Evolutionary conservation across 92 coral and sea anemone genomes (phyloP).

Genomic region (Epizoanthus rinbou): DNA sequence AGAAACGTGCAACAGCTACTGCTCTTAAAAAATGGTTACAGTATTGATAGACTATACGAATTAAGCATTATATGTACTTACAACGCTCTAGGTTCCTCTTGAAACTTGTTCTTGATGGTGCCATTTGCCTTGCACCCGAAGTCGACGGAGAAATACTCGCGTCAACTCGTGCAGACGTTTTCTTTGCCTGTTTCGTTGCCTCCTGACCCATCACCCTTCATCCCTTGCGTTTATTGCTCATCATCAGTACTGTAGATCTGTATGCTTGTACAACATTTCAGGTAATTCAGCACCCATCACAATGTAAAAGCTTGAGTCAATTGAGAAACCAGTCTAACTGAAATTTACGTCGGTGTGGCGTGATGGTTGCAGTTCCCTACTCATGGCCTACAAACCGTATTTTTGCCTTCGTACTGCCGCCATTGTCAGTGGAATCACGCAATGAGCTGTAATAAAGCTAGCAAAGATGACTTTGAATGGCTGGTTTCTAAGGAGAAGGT

Average conservation of each 20-base stretch:
- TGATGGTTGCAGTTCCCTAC: background rate
- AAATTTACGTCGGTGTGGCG: background rate
- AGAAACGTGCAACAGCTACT: too few species aligned
- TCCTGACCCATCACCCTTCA: conserved; percentile 36
- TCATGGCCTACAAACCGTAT: too few species aligned
- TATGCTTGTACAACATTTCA: background rate
- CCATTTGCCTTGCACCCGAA: conserved; percentile 5
- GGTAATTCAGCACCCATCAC: background rate
- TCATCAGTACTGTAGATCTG: background rate
- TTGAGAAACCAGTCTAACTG: too few species aligned
- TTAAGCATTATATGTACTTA: background rate
- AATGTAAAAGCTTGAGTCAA: too few species aligned
- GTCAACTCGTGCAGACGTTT: conserved; percentile 29
- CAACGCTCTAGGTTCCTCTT: conserved; percentile 41
- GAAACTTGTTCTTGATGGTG: conserved; percentile 24
- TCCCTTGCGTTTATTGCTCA: background rate
- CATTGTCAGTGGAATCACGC: conserved; percentile 18
- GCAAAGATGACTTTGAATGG: background rate
- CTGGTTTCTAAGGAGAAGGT: background rate
- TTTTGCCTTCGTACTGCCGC: background rate
- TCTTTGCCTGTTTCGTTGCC: conserved; percentile 41
- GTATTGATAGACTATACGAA: background rate
- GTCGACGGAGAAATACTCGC: background rate
- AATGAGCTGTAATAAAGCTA: background rate
- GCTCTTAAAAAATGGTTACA: too few species aligned